Base-by-base conservation (phyloP, 2,797 vertebrate species). In the Sebastes steindachneri region DNA sequence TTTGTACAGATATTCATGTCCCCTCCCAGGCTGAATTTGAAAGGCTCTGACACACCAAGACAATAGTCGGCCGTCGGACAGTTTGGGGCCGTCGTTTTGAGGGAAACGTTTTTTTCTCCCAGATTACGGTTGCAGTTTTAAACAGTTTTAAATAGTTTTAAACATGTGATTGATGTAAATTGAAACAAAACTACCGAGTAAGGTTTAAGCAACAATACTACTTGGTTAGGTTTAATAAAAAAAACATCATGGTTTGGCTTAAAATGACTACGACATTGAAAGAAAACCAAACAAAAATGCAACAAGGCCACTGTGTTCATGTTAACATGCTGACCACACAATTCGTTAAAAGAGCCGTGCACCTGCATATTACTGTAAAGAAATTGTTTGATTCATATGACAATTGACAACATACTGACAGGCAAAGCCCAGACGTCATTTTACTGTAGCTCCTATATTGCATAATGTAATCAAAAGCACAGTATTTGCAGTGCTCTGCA, bases 361-460 rank as follows among this genome's bases (percentile, higher is more conserved):
- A 3, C n/a, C 5, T 14, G n/a, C 21, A 62, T 35, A 59, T 21
- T 62, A 69, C 5, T 5, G 25, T 17, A 25, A 68, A 77, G 9
- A n/a, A 2, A 65, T 19, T 26, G 19, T 67, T 62, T 58, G 15
- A 51, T 71, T 65, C 5, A 29, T 10, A 5, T 60, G n/a, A 60
- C 23, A 75, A 54, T 41, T 69, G 66, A 31, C 48, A 53, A 19
- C 26, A 28, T 66, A n/a, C 23, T 53, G 2, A 81, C 23, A 60
- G 29, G 9, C 51, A 73, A 23, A 73, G 6, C 4, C 54, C 9
- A 4, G 29, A 65, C 45, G 25, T 29, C 1, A 23, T 80, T 83
- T 60, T 26, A 67, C 60, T 33, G 68, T 26, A 25, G 54, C 26
- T 77, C n/a, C n/a, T 19, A 29, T 26, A 48, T 51, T 59, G 29